Base-by-base conservation (phyloP, 2,888 invertebrate genomes). In the Zootermopsis nevadensis region DNA sequence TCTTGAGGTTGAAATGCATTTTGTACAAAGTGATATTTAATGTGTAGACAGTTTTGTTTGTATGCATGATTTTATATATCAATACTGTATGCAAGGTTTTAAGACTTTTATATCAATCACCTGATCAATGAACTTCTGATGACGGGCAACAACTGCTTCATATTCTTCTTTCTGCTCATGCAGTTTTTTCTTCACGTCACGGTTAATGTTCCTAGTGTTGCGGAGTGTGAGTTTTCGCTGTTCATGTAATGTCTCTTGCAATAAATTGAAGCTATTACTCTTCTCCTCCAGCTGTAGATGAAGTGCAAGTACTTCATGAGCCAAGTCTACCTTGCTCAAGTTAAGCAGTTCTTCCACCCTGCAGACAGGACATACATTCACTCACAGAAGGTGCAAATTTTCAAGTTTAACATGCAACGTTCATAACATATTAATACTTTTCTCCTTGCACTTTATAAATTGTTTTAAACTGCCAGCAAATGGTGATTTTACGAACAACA, bases 101-200 rank as follows among this genome's bases (percentile, higher is more conserved):
- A 15, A 15, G 48, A 48, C 60, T n/a, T 60, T 4, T 27, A 60
- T n/a, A 60, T 27, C 27, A 77, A 87, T 48, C 48, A 93, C 93
- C 90, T 94, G 95, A 87, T 96, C 96, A 77, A 96, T 95, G 86
- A 96, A 96, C 84, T 92, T 94, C 88, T 97, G 96, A 88, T 96
- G 96, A 24, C 96, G 91, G 85, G 94, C 93, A 33, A 96, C 93
- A 0, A 94, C 92, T 2, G 89, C 91, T 87, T 96, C 96, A 86
- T 94, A 95, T 86, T 96, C 95, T 35, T 93, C 91, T 87, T 94
- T 94, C 86, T 94, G 93, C 48, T 91, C 90, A 31, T 91, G 90
- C 82, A 93, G 86, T 84, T 91, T 91, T 4, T 90, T 88, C 31
- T 89, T 88, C 83, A 90, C 90, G 55, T 90, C 90, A 35, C 89